Conservation (phyloP, 2,797 vertebrate genomes). For the Centroberyx gerrardi region DNA sequence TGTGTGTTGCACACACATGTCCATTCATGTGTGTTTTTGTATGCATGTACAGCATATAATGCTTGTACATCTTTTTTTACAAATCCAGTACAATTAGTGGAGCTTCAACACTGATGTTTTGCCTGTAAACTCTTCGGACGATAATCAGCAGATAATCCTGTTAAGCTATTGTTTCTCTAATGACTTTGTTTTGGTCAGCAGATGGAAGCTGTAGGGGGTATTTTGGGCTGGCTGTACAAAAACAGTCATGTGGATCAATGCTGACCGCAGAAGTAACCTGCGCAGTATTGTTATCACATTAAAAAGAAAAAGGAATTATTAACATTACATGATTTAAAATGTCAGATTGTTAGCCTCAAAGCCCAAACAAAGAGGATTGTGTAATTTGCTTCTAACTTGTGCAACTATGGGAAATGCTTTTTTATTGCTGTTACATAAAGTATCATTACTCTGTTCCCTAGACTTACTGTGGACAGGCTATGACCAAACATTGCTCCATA, state of each 20-base stretch:
- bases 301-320: not conserved
- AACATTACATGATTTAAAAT: too few species aligned
- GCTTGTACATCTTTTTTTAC: not conserved
- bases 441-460: slow-evolving; percentile 12
- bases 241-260: not conserved
- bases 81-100: not conserved
- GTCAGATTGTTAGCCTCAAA: not conserved
- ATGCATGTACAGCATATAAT: not conserved
- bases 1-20: too few species aligned
- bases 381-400: not conserved
- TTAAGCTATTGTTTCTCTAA: slow-evolving; percentile 61
- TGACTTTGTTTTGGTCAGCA: slow-evolving; percentile 62
- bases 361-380: not conserved
- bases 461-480: not conserved
- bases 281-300: slow-evolving; percentile 2
- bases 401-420: not conserved
- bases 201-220: slow-evolving; percentile 62
- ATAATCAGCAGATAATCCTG: slow-evolving; percentile 66
- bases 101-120: slow-evolving; percentile 9
- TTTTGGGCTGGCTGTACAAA: not conserved
- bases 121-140: slow-evolving; percentile 2
- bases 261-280: not conserved
- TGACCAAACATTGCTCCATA: slow-evolving; percentile 38
- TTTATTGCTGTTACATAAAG: not conserved
- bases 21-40: not conserved